Base-by-base conservation (phyloP, 2,113 vertebrate genomes). In the Pontoporia blainvillei region DNA sequence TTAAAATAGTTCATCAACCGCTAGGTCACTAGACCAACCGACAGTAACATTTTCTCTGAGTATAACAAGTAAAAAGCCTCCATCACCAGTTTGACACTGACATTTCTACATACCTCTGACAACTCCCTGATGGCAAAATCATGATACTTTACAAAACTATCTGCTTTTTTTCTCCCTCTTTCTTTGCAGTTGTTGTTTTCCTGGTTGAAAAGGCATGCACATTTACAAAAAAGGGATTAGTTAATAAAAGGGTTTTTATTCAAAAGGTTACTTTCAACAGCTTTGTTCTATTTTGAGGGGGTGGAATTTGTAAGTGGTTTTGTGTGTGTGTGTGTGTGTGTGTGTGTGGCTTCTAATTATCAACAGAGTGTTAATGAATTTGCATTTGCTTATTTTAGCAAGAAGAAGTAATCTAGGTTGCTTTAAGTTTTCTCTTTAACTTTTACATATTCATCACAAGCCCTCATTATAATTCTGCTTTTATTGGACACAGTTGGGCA, bases 311-410 rank as follows among this genome's bases (percentile, higher is more conserved):
- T 52, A 92, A 73, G 49, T 64, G 92, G 71, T 72, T 95, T 88
- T 88, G 71, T 96, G 84, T 82, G 66, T 79, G 85, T 84, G 36
- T 82, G 75, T 8, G 39, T 88, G 71, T 96, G 84, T 82, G 66
- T 79, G 85, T 84, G 36, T 82, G 75, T 8, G 23, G 64, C 79
- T 96, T 95, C 81, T 96, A 87, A 95, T 92, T 96, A 94, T 95
- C 90, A 79, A 52, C 15, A 92, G 87, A 71, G 41, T 88, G 71
- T 62, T 75, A 71, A 73, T 92, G 61, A 92, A 92, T 96, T 96
- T 96, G 23, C 82, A 97, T 95, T 78, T 93, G 82, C 76, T 95
- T 97, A 93, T 76, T 97, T 97, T 91, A 96, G 76, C 73, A 94
- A 96, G 25, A 41, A 52, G 67, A 95, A 86, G 62, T 78, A 95